Evolutionary conservation across 2,888 invertebrate species (phyloP).

Genomic region (Volucella zonaria): DNA sequence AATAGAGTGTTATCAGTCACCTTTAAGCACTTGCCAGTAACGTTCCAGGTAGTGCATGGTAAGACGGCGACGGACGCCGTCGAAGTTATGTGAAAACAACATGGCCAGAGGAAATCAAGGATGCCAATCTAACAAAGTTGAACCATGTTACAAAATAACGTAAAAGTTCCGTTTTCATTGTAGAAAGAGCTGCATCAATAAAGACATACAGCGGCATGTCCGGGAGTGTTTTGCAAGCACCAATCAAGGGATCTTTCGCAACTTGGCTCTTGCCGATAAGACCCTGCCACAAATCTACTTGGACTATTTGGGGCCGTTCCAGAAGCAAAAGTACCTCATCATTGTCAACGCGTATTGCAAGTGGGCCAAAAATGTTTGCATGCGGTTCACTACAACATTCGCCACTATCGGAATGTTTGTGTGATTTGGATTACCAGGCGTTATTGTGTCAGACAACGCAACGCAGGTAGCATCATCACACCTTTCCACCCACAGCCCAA

Average conservation of each 20-base stretch:
- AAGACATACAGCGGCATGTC: slow-evolving; percentile 74
- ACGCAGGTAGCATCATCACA: slow-evolving; percentile 64
- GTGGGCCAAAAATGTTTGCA: slow-evolving; percentile 51
- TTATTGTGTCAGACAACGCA: slow-evolving; percentile 71
- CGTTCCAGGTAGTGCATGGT: slow-evolving; percentile 7
- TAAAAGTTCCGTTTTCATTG: too few species aligned
- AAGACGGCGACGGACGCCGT: slow-evolving; percentile 27
- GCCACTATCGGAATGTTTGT: slow-evolving; percentile 32
- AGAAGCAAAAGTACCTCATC: slow-evolving; percentile 32
- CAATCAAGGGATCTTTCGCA: slow-evolving; percentile 68
- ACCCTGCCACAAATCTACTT: slow-evolving; percentile 80
- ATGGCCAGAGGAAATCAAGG: slow-evolving; percentile 15
- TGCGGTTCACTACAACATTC: too few species aligned
- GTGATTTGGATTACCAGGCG: slow-evolving; percentile 53
- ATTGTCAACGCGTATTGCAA: slow-evolving; percentile 60
- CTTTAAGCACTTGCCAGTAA: slow-evolving; percentile 19
- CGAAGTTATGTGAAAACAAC: slow-evolving; percentile 8
- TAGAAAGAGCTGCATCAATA: slow-evolving; percentile 71
- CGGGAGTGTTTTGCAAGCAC: slow-evolving; percentile 69
- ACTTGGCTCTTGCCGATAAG: slow-evolving; percentile 74
- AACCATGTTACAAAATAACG: not conserved
- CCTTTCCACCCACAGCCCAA: slow-evolving; percentile 74
- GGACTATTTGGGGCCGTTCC: slow-evolving; percentile 80
- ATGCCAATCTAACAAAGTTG: slow-evolving; percentile 30
- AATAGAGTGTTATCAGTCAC: slow-evolving; percentile 25